phyloP scores from a whole-genome alignment of 35 echinoderm and acorn worm genomes.

The Ptychodera flava region DNA sequence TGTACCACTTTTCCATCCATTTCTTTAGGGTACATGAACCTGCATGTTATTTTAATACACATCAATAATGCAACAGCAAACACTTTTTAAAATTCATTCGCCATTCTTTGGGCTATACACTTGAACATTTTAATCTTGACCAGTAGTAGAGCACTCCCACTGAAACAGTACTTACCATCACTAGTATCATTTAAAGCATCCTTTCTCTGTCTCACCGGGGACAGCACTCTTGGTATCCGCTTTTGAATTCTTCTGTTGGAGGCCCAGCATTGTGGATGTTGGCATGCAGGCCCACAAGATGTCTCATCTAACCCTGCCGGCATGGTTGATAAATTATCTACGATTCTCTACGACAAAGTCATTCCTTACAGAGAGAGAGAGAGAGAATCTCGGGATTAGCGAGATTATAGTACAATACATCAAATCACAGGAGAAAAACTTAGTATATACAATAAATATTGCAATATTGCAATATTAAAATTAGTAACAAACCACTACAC shows the following conservation, averaged over 20 bases:
- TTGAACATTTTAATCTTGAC: neutral
- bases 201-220: neutral
- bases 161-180: neutral
- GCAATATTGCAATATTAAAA: too few relatives aligned
- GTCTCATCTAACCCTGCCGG: constrained; percentile 50
- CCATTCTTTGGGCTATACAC: too few relatives aligned
- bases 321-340: neutral
- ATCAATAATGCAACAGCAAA: neutral
- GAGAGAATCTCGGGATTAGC: too few relatives aligned
- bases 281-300: constrained; percentile 68
- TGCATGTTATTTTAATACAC: neutral
- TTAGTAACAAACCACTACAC: too few relatives aligned
- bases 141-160: neutral
- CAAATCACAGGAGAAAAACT: too few relatives aligned
- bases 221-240: constrained; percentile 39
- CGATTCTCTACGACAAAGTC: too few relatives aligned
- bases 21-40: neutral
- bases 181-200: neutral
- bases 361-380: too few relatives aligned
- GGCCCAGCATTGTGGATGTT: constrained; percentile 85
- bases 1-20: too few relatives aligned
- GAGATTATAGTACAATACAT: too few relatives aligned
- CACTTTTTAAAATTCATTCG: too few relatives aligned
- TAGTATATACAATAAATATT: too few relatives aligned
- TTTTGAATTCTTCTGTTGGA: constrained; percentile 64